A percentile compares a stretch with the other conserved stretches of the same genome.
Evolutionary conservation across 2,888 invertebrate species (phyloP).

Genomic region (Dorcus parallelipipedus): DNA sequence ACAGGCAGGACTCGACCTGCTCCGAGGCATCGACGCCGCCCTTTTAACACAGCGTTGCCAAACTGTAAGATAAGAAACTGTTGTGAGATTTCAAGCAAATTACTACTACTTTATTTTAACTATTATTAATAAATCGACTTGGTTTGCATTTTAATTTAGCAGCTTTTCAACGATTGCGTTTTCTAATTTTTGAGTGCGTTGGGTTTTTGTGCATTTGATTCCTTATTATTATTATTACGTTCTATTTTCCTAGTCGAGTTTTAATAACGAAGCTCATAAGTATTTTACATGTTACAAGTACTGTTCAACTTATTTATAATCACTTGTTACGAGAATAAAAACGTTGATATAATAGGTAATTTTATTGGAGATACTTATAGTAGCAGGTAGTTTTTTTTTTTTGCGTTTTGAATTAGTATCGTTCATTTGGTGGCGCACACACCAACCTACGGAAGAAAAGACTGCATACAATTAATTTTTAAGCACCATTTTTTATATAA

Average conservation of each 20-base stretch:
- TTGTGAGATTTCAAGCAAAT: slow-evolving; percentile 5
- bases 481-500: background rate
- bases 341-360: background rate
- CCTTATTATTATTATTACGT: no score
- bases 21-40: slow-evolving; percentile 29
- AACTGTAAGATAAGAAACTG: slow-evolving; percentile 3
- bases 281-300: background rate
- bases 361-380: background rate
- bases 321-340: background rate
- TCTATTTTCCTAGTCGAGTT: background rate
- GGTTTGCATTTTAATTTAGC: slow-evolving; percentile 11
- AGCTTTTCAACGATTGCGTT: slow-evolving; percentile 6
- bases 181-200: background rate
- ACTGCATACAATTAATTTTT: background rate
- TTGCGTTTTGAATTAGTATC: no score
- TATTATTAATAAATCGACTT: slow-evolving; percentile 6
- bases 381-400: no score
- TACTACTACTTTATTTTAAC: slow-evolving; percentile 9
- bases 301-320: background rate
- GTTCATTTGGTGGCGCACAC: background rate
- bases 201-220: background rate
- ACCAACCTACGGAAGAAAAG: background rate
- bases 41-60: slow-evolving; percentile 21
- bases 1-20: slow-evolving; percentile 29
- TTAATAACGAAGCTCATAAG: background rate